Conservation (phyloP, 2,888 invertebrate genomes). For the Luperina nickerlii region DNA sequence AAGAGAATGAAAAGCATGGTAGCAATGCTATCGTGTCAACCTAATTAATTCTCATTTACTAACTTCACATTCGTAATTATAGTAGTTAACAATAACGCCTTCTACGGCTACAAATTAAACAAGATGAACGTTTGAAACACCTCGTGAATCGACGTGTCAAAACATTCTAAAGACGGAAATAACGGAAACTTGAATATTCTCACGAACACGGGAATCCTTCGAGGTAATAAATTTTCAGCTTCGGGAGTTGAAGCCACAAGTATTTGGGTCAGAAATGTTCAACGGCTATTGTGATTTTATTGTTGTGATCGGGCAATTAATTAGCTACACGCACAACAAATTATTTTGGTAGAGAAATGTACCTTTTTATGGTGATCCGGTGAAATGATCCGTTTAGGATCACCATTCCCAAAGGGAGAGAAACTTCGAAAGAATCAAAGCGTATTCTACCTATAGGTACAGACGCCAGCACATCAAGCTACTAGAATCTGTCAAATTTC, state of each 20-base stretch:
- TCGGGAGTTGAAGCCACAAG: slow-evolving; percentile 60
- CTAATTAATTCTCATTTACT: not conserved
- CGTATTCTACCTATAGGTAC: not conserved
- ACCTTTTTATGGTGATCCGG: not conserved
- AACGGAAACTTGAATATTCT: slow-evolving; percentile 75
- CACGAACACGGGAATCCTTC: slow-evolving; percentile 75
- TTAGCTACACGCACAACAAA: not conserved
- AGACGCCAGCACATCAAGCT: no score
- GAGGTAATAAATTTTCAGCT: slow-evolving; percentile 60
- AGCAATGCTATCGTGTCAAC: not conserved
- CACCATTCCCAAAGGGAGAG: not conserved
- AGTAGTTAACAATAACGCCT: slow-evolving; percentile 27
- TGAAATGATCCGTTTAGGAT: not conserved
- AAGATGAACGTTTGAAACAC: slow-evolving; percentile 65
- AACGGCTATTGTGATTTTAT: slow-evolving; percentile 46
- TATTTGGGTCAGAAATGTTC: slow-evolving; percentile 60
- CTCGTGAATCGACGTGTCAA: slow-evolving; percentile 68
- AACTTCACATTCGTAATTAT: slow-evolving; percentile 14
- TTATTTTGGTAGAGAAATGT: not conserved
- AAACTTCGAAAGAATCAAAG: not conserved
- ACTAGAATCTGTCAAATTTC: no score
- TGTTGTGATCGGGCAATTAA: slow-evolving; percentile 33
- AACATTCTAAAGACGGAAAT: slow-evolving; percentile 74
- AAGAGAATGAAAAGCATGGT: not conserved
- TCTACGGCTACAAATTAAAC: slow-evolving; percentile 59